Percentiles rank a stretch among this genome's conserved stretches.
Evolutionary conservation across 2,797 vertebrate genomes (phyloP).

Genomic region (Antrozous pallidus): DNA sequence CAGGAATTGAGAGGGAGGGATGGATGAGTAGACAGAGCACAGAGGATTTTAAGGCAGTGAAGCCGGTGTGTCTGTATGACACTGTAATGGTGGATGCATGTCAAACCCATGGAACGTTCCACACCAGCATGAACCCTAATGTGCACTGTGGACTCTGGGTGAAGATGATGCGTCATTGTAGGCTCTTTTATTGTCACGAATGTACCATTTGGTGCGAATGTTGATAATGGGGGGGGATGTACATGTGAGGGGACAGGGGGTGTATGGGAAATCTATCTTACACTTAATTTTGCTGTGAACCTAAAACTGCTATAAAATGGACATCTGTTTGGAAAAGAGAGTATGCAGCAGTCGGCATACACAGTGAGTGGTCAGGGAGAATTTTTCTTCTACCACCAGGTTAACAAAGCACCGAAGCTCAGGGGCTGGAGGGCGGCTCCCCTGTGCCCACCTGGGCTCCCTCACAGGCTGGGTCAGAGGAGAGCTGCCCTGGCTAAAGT

Average conservation of each 20-base stretch:
- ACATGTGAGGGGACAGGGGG: not conserved
- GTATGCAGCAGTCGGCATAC: not conserved
- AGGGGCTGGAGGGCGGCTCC: no score
- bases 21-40: not conserved
- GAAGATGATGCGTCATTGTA: not conserved
- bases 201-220: not conserved
- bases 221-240: not conserved
- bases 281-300: not conserved
- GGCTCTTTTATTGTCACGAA: not conserved
- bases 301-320: not conserved
- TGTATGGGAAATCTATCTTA: not conserved
- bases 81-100: not conserved
- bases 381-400: not conserved
- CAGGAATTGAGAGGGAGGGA: not conserved
- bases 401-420: not conserved
- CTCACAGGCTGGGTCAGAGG: no score
- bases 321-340: not conserved
- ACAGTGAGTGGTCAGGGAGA: not conserved
- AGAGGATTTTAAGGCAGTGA: not conserved
- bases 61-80: not conserved
- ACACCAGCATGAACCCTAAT: not conserved
- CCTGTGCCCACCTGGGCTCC: no score
- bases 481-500: no score
- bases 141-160: not conserved
- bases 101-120: not conserved